Percentiles rank a stretch among this genome's conserved stretches.
phyloP scores from a whole-genome alignment of 2,797 vertebrate species.

The Smutsia temminckii region DNA sequence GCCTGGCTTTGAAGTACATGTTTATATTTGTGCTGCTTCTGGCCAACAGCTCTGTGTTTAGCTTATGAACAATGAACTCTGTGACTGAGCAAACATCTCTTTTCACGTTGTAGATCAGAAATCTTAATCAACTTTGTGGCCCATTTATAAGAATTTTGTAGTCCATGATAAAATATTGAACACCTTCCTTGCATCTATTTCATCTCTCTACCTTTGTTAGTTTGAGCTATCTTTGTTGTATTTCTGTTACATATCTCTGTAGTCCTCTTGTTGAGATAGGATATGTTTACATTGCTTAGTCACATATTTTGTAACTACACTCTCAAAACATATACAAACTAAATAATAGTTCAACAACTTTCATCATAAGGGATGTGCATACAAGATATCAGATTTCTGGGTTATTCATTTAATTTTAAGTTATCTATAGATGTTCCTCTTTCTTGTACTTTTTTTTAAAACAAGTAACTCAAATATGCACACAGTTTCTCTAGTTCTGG shows the following conservation, averaged over 20 bases:
- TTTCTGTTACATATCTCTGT: neutral
- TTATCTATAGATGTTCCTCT: neutral
- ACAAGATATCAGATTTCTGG: neutral
- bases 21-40: neutral
- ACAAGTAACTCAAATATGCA: conserved; percentile 51
- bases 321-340: neutral
- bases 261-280: neutral
- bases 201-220: neutral
- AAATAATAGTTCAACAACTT: neutral
- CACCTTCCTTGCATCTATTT: neutral
- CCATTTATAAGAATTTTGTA: neutral
- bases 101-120: neutral
- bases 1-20: neutral
- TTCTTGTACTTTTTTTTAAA: conserved; percentile 1
- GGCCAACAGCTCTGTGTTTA: neutral
- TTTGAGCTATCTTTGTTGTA: neutral
- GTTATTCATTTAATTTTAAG: conserved; percentile 22
- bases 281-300: neutral
- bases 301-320: neutral
- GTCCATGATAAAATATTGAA: neutral
- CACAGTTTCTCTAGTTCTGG: conserved; percentile 52
- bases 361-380: neutral
- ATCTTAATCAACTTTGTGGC: neutral
- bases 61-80: neutral
- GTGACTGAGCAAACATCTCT: neutral